Evolutionary conservation across 2,888 invertebrate species (phyloP), one percentile per base, ranked within the genome.

Genomic region (Priocnemis perturbator): DNA sequence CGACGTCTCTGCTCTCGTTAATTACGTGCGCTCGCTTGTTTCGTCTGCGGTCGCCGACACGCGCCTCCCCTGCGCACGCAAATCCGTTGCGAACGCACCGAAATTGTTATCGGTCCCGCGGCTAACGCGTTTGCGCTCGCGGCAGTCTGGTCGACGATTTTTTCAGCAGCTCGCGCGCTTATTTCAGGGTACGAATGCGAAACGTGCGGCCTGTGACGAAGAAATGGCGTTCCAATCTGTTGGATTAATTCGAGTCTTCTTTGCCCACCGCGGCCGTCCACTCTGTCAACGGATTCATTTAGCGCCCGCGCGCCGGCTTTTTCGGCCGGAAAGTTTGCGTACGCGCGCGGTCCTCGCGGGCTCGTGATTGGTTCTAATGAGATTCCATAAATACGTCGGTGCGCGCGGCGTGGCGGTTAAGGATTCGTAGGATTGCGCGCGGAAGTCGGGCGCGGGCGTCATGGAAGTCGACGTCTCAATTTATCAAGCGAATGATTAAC

Each of bases 211-310:
- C n/a, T 50, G 7, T n/a, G 50, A 9, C 7, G 50, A 50, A 50
- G 20, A 50, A 50, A 17, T n/a, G 7, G 50, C 14, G 17, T 5
- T 50, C 50, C 50, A 50, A 50, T 50, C 50, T 50, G 50, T 20
- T n/a, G 50, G 50, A 50, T 50, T 50, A 50, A 50, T 50, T 50
- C 50, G 50, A 50, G 3, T n/a, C 50, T 50, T 50, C 50, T 50
- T 50, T 50, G 50, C 7, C 50, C 3, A 5, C n/a, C 50, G 50
- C 1, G 50, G n/a, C 20, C n/a, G 50, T 50, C 7, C 7, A n/a
- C 50, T 50, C 5, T 15, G 50, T n/a, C 4, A 50, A 20, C 50
- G n/a, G 50, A 50, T n/a, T 50, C 50, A 15, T 17, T 50, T 11
- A 11, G 11, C 37, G 37, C 37, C 7, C 11, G 1, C 37, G 11